Evolutionary conservation across 2,113 vertebrate species (phyloP).

Genomic region (Melanerpes formicivorus): DNA sequence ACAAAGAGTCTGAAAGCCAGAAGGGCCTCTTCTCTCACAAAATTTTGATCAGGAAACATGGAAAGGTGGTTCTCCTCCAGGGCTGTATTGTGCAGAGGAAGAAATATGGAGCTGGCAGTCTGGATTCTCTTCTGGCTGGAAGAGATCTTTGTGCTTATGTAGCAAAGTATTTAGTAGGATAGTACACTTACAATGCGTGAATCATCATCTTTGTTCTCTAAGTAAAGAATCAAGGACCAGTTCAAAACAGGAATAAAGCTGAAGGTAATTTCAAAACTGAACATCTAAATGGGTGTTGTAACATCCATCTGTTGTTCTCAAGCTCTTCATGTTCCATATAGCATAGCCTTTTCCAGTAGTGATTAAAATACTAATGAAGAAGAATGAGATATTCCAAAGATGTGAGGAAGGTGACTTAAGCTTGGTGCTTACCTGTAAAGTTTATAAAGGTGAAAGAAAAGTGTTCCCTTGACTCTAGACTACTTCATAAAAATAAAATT

Average conservation of each 20-base stretch:
- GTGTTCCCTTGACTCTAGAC: neutral
- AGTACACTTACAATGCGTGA: neutral
- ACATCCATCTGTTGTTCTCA: neutral
- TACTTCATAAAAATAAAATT: neutral
- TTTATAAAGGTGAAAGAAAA: slow-evolving; percentile 1
- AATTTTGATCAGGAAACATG: neutral
- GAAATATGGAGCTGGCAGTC: neutral
- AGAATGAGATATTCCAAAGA: neutral
- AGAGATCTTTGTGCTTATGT: neutral
- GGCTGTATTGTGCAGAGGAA: neutral
- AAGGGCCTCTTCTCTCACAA: neutral
- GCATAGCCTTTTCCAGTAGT: neutral
- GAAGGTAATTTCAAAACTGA: neutral
- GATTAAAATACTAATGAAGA: neutral
- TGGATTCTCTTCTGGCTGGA: neutral
- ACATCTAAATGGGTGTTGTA: neutral
- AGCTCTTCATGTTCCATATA: neutral
- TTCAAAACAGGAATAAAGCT: neutral
- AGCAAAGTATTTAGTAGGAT: neutral
- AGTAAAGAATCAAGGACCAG: neutral
- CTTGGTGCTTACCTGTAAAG: neutral
- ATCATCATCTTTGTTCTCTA: neutral
- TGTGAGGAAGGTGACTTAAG: neutral
- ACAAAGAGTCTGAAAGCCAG: neutral
- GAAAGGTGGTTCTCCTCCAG: neutral